Base-by-base conservation (phyloP, 2,113 vertebrate genomes). In the Phoenicopterus ruber region DNA sequence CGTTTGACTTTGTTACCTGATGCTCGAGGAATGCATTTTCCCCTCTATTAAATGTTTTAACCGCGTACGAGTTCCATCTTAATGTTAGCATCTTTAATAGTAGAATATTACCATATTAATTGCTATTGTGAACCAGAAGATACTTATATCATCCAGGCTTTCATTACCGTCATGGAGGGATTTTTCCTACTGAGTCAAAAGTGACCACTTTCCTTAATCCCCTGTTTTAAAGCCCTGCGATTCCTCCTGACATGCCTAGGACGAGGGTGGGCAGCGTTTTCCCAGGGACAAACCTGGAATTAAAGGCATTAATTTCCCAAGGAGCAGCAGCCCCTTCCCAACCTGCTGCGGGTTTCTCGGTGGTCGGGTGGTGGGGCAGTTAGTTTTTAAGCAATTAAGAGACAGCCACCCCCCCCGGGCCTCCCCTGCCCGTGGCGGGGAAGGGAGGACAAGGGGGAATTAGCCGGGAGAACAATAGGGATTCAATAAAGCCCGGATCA, bases 61-160 rank as follows among this genome's bases (percentile, higher is more conserved):
- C 96, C 83, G 24, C 36, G 15, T 96, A 91, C 90, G 66, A 95
- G 94, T 96, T 97, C 96, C 97, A 97, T 98, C 96, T 98, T 94
- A 96, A 92, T 90, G 96, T 97, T 97, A 97, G 97, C 97, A 98
- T 97, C 97, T 97, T 97, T 98, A 98, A 97, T 97, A 97, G 97
- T 94, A 96, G 97, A 96, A 97, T 98, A 98, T 98, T 98, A 98
- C 97, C 97, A 98, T 98, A 98, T 98, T 98, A 98, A 98, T 98
- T 98, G 97, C 97, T 97, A 98, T 98, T 98, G 97, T 98, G 97
- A 98, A 98, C 97, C 95, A 97, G 91, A 93, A 96, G 97, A 98
- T 97, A 97, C 96, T 98, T 98, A 97, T 98, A 97, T 97, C 97
- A 98, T 96, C 95, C 90, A 87, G 87, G 97, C 97, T 97, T 98